phyloP scores from a whole-genome alignment of 2,888 invertebrate species.

The Timandra comae region DNA sequence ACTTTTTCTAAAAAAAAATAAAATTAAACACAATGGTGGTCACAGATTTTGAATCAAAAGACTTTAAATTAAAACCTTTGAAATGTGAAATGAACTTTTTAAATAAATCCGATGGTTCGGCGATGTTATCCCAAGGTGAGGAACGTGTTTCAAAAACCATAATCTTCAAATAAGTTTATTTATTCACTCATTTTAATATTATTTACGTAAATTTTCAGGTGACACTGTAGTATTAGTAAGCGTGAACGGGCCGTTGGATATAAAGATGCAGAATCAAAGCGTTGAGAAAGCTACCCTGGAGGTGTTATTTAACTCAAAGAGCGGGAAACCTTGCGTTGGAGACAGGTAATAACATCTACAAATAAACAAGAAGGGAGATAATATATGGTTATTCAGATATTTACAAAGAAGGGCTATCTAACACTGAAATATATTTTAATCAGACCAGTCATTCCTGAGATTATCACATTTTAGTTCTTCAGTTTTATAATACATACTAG shows the following conservation, averaged over 20 bases:
- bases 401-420: no score
- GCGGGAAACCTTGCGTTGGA: conserved; percentile 79
- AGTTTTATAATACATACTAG: no score
- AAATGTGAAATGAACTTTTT: conserved; percentile 84
- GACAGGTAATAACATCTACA: conserved; percentile 42
- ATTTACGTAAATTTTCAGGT: conserved; percentile 71
- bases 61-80: conserved; percentile 66
- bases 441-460: no score
- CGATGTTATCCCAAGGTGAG: conserved; percentile 85
- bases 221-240: conserved; percentile 86
- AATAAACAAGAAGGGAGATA: no score
- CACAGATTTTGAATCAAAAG: conserved; percentile 33
- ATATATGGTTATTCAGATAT: no score
- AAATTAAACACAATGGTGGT: conserved; percentile 32
- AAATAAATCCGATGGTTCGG: conserved; percentile 86
- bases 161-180: no score
- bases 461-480: no score
- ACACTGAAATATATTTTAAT: no score
- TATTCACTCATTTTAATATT: no score
- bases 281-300: conserved; percentile 89
- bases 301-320: conserved; percentile 84
- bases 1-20: not conserved
- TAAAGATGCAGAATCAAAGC: conserved; percentile 83
- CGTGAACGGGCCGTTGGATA: conserved; percentile 90
- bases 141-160: no score